Conservation (phyloP, 2,797 vertebrate genomes). For the Setipinna tenuifilis region DNA sequence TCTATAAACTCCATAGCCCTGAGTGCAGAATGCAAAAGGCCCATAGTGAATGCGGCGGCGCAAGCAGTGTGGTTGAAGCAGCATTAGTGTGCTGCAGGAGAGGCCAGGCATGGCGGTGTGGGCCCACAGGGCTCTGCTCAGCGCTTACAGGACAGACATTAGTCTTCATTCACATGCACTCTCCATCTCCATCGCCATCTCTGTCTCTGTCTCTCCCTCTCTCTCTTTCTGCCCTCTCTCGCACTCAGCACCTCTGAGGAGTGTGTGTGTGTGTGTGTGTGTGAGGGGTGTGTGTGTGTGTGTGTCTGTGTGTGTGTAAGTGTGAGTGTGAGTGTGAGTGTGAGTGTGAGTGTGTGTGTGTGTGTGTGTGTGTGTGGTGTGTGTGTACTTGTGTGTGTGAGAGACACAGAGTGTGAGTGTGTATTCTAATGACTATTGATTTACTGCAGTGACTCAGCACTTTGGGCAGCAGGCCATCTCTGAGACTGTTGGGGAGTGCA, state of each 20-base stretch:
- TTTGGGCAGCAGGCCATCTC: conserved; percentile 44
- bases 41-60: too few species aligned
- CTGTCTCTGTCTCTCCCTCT: background rate
- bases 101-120: too few species aligned
- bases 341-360: conserved; percentile 43
- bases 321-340: background rate
- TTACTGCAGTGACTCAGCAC: conserved; percentile 72
- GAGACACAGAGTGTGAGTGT: conserved; percentile 43
- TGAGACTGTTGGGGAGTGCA: conserved; percentile 11
- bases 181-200: background rate
- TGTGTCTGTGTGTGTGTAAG: background rate
- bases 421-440: conserved; percentile 62
- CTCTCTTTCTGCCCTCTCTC: background rate
- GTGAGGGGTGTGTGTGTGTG: background rate
- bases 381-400: conserved; percentile 3
- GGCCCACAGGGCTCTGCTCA: background rate
- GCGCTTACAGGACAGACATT: background rate
- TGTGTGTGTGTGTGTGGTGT: conserved; percentile 37
- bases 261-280: conserved; percentile 39
- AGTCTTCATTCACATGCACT: background rate
- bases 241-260: conserved; percentile 31
- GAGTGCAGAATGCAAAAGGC: too few species aligned
- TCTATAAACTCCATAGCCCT: too few species aligned
- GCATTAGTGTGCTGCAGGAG: background rate
- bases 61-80: background rate